Base-by-base conservation (phyloP, 2,888 invertebrate species). In the Julus scandinavius region DNA sequence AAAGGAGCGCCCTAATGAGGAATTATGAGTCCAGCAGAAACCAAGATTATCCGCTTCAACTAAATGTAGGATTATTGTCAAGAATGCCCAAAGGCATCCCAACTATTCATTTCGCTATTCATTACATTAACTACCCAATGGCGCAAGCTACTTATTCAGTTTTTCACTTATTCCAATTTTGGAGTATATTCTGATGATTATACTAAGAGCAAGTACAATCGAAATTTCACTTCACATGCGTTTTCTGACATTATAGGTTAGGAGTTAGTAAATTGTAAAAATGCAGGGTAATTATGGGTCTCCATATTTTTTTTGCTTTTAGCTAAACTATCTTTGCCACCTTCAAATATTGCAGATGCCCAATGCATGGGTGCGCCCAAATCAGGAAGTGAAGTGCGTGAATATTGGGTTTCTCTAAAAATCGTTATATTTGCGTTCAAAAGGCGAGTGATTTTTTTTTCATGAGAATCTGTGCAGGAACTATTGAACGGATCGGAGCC, bases 21-120 rank as follows among this genome's bases (percentile, higher is more conserved):
- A 20, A 72, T 72, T 72, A 72, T 72, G 72, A 72, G 20, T 72
- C 72, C 72, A 17, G 20, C 72, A 72, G 72, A 72, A 72, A 72
- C 11, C 29, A 72, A n/a, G 20, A 29, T 9, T 72, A 29, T 29
- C 11, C 6, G 29, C 72, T 72, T 72, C 29, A 1, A 72, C 20
- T 72, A 29, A 72, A 72, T 20, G 29, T 72, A 20, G 63, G 63
- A 63, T 63, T 63, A 63, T n/a, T 63, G 63, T 4, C 9, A 20
- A 63, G n/a, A 20, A n/a, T 29, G 29, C 29, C 29, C 29, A 29
- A 29, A 29, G 29, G 29, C 29, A 29, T 29, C 29, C 29, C 29
- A 29, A 1, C 29, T 29, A 29, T 29, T 29, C 29, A 29, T 29
- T 29, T 29, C 29, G 29, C 29, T 29, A 29, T 29, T 29, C 29